Evolutionary conservation across 2,797 vertebrate genomes (phyloP), one percentile per base, ranked within the genome.

Genomic region (Parambassis ranga): DNA sequence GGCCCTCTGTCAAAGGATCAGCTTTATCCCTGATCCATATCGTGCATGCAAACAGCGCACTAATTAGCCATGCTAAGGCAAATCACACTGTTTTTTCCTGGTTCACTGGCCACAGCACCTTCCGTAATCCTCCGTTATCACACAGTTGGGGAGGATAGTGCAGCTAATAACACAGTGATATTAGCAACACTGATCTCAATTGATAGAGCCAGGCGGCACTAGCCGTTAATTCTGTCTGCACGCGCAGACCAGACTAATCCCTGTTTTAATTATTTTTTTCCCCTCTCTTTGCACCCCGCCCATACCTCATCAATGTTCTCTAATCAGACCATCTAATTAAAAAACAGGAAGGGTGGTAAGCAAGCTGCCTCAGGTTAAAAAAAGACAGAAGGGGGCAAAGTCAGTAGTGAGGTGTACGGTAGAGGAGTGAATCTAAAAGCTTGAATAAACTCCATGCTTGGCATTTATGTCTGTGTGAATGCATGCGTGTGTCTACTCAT

Each of bases 321-420:
- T 85, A 85, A 90, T 90, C 85, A 76, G 48, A 68, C 19, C 46
- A 88, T 88, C 84, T 88, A 81, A 90, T 92, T 88, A 87, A 88
- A 88, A 59, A 62, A 65, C 41, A 74, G 13, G 26, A 44, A 52
- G 9, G 46, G 51, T 38, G 49, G 42, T 10, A 38, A 43, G 36
- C 27, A 63, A 38, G 13, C 38, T 38, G 36, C 39, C 27, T 57
- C n/a, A 2, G 38, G 19, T 42, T 26, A 14, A 28, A 56, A 66
- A 65, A 41, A 71, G 26, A 69, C 47, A 30, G 10, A 50, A 6
- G 37, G 10, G 33, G 38, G 5, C 6, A 20, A 30, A 39, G 35
- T 61, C 16, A 38, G 27, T 13, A 4, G 62, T 35, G 27, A 41
- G 15, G 23, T 41, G 30, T 18, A 16, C 35, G 33, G 33, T 1